Percentiles rank a stretch among this genome's conserved stretches.
Conservation (phyloP, 2,113 vertebrate genomes). For the Ctenomys sociabilis region DNA sequence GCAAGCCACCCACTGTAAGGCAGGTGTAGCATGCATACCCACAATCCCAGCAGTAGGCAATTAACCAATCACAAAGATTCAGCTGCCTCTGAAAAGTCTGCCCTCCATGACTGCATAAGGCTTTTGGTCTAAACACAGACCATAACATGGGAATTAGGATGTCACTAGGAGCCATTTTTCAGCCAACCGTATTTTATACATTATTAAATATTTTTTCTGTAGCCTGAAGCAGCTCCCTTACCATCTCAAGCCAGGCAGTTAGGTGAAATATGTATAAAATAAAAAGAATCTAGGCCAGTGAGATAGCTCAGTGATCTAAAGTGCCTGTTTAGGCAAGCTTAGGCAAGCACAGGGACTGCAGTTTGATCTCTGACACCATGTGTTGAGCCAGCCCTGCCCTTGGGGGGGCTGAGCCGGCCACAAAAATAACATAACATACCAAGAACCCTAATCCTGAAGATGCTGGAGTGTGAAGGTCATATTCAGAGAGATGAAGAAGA, state of each 20-base stretch:
- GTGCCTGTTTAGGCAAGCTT: too few species aligned
- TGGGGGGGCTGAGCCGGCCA: too few species aligned
- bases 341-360: too few species aligned
- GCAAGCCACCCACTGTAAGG: neutral
- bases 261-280: neutral
- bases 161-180: neutral
- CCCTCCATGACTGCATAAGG: neutral
- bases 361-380: too few species aligned
- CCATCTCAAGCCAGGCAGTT: neutral
- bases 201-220: neutral
- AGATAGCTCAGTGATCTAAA: too few species aligned
- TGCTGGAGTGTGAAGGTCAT: neutral
- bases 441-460: neutral
- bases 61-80: neutral
- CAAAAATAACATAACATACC: too few species aligned
- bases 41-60: neutral
- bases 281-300: neutral
- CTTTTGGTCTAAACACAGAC: neutral
- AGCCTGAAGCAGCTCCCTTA: neutral
- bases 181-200: neutral
- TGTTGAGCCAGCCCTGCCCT: too few species aligned
- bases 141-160: neutral
- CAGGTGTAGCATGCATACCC: neutral
- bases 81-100: neutral
- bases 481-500: accelerated